A percentile compares a stretch with the other conserved stretches of the same genome.
phyloP scores from a whole-genome alignment of 2,888 invertebrate genomes.

The Tuta absoluta region DNA sequence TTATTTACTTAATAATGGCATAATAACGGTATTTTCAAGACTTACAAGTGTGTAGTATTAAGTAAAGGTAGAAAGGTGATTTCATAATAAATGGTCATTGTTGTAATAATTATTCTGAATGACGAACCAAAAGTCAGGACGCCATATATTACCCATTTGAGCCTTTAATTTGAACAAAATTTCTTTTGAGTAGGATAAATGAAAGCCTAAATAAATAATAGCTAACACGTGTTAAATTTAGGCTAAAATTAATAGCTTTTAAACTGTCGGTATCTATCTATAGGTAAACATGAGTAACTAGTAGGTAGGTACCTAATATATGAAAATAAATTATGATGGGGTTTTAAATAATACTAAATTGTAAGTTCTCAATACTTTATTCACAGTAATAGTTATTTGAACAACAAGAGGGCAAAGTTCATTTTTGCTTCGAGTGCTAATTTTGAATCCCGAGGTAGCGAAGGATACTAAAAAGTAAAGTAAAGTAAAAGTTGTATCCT shows the following conservation, averaged over 20 bases:
- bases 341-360: background rate
- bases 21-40: slow-evolving; percentile 47
- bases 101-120: slow-evolving; percentile 31
- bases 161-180: background rate
- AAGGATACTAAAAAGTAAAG: too few relatives aligned
- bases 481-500: too few relatives aligned
- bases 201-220: too few relatives aligned
- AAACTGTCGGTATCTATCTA: too few relatives aligned
- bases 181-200: too few relatives aligned
- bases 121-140: slow-evolving; percentile 21
- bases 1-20: slow-evolving; percentile 51
- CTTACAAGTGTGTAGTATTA: slow-evolving; percentile 42
- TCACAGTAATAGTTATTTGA: too few relatives aligned
- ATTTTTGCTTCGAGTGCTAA: too few relatives aligned
- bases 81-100: slow-evolving; percentile 20
- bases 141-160: background rate
- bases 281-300: too few relatives aligned
- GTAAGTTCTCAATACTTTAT: slow-evolving; percentile 22
- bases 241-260: background rate
- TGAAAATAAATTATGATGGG: background rate
- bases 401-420: too few relatives aligned
- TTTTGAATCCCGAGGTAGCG: too few relatives aligned
- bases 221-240: too few relatives aligned
- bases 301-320: background rate
- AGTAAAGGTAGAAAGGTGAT: slow-evolving; percentile 37